Evolutionary conservation across 2,113 vertebrate species (phyloP).

Genomic region (Ploceus nigricollis): DNA sequence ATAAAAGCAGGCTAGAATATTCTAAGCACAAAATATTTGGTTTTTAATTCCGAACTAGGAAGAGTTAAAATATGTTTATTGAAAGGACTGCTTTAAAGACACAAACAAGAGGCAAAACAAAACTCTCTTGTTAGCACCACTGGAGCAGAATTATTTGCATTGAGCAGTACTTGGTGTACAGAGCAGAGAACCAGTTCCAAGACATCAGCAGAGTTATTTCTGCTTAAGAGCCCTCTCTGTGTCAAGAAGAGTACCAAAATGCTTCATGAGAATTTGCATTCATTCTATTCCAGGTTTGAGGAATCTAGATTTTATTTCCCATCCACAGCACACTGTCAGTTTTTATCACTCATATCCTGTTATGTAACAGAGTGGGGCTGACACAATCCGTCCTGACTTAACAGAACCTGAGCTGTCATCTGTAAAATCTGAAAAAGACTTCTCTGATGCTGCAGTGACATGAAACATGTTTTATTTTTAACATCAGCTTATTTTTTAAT

Average conservation of each 20-base stretch:
- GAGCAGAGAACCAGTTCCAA: not conserved
- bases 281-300: not conserved
- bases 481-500: not conserved
- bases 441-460: not conserved
- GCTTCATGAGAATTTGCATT: not conserved
- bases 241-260: not conserved
- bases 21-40: not conserved
- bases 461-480: not conserved
- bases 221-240: not conserved
- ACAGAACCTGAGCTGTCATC: not conserved
- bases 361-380: not conserved
- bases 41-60: not conserved
- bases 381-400: not conserved
- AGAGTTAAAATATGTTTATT: not conserved
- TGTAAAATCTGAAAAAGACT: not conserved
- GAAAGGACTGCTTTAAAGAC: not conserved
- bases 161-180: not conserved
- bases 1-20: not conserved
- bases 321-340: not conserved
- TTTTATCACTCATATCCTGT: not conserved
- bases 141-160: not conserved
- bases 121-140: not conserved
- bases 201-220: not conserved
- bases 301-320: not conserved
- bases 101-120: not conserved